Conservation (phyloP, 2,113 vertebrate species). For the Malaclemys terrapin region DNA sequence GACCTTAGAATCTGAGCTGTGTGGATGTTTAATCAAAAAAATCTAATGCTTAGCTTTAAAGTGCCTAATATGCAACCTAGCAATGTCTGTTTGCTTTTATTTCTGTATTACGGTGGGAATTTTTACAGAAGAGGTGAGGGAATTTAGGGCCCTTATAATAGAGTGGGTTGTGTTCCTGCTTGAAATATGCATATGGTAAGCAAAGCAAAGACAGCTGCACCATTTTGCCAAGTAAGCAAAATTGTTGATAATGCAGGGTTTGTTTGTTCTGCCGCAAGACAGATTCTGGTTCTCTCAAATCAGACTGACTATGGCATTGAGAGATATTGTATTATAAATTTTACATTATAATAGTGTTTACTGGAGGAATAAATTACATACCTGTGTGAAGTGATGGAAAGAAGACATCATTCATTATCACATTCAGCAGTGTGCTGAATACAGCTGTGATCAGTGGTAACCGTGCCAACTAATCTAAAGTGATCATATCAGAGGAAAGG, state of each 20-base stretch:
- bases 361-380: slow-evolving; percentile 73
- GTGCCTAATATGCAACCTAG: rapidly evolving
- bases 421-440: slow-evolving; percentile 57
- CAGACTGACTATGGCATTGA: slow-evolving; percentile 69
- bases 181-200: neutral
- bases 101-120: neutral
- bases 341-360: slow-evolving; percentile 78
- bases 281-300: slow-evolving; percentile 65
- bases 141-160: neutral
- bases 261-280: slow-evolving; percentile 73
- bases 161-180: neutral
- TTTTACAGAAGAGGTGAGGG: neutral
- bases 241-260: slow-evolving; percentile 66
- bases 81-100: neutral
- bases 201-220: slow-evolving; percentile 44
- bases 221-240: slow-evolving; percentile 67
- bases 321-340: slow-evolving; percentile 78
- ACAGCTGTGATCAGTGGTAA: slow-evolving; percentile 57
- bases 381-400: slow-evolving; percentile 68
- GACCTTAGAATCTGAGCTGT: neutral
- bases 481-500: slow-evolving; percentile 62
- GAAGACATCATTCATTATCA: slow-evolving; percentile 69
- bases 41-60: neutral
- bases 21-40: neutral
- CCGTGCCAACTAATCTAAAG: slow-evolving; percentile 50